Evolutionary conservation across 2,888 invertebrate species (phyloP).

Genomic region (Microctonus brassicae): DNA sequence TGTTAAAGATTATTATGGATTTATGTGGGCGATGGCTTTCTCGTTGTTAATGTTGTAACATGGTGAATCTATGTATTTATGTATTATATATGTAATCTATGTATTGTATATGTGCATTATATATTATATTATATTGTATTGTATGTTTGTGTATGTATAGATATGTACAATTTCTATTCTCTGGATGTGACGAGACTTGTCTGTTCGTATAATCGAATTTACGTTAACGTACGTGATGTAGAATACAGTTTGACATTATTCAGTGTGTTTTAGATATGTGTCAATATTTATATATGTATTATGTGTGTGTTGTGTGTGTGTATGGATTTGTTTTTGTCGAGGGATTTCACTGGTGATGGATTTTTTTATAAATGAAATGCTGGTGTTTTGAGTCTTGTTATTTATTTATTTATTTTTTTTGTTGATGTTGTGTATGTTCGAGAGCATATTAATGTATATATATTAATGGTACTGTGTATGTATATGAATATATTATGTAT

Average conservation of each 20-base stretch:
- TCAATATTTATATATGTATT: not conserved
- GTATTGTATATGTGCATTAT: too few species aligned
- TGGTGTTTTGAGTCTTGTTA: too few species aligned
- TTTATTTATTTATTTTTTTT: too few species aligned
- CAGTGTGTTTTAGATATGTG: not conserved
- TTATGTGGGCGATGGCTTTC: slow-evolving; percentile 7
- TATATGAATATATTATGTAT: too few species aligned
- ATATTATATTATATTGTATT: too few species aligned
- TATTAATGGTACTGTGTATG: too few species aligned
- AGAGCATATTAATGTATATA: too few species aligned
- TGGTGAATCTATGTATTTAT: too few species aligned
- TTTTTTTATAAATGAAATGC: not conserved
- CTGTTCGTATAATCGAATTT: slow-evolving; percentile 40
- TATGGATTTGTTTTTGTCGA: not conserved
- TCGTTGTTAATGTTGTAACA: slow-evolving; percentile 12
- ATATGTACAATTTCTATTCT: not conserved
- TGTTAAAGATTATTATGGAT: slow-evolving; percentile 11
- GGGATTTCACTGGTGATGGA: not conserved
- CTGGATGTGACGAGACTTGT: slow-evolving; percentile 31
- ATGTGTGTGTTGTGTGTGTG: not conserved
- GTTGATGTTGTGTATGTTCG: too few species aligned
- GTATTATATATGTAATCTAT: too few species aligned
- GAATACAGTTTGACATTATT: slow-evolving; percentile 26
- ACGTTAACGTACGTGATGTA: slow-evolving; percentile 30
- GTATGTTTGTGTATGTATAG: not conserved